Conservation (phyloP, 2,797 vertebrate species). For the Sebastes jordani region DNA sequence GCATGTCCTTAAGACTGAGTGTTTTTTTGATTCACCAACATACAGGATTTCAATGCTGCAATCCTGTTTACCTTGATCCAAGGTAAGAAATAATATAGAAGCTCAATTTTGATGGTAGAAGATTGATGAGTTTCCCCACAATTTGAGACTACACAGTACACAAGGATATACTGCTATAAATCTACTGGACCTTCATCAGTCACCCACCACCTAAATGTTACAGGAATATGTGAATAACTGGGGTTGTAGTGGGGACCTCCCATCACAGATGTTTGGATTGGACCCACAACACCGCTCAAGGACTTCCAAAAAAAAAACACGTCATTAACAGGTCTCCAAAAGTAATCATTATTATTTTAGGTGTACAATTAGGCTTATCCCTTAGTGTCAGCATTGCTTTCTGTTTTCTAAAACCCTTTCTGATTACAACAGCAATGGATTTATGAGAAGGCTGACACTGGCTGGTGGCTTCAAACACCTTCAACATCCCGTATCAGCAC, state of each 20-base stretch:
- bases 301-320: background rate
- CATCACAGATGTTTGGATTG: background rate
- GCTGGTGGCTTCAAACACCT: background rate
- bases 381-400: background rate
- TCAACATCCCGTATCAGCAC: background rate
- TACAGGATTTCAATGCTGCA: constrained; percentile 9
- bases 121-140: constrained; percentile 39
- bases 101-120: background rate
- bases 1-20: background rate
- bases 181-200: constrained; percentile 39
- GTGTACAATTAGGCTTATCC: background rate
- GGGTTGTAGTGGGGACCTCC: background rate
- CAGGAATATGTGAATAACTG: constrained; percentile 20
- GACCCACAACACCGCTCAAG: background rate
- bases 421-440: background rate
- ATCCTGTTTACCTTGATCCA: constrained; percentile 2
- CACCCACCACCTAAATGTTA: constrained; percentile 9
- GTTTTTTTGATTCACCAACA: constrained; percentile 5
- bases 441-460: background rate
- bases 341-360: background rate
- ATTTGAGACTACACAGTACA: constrained; percentile 27
- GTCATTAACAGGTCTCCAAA: background rate
- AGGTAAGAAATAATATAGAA: constrained; percentile 22
- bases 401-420: background rate
- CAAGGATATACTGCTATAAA: constrained; percentile 27